phyloP scores from a whole-genome alignment of 2,888 invertebrate species.

The Dinocampus coccinellae region DNA sequence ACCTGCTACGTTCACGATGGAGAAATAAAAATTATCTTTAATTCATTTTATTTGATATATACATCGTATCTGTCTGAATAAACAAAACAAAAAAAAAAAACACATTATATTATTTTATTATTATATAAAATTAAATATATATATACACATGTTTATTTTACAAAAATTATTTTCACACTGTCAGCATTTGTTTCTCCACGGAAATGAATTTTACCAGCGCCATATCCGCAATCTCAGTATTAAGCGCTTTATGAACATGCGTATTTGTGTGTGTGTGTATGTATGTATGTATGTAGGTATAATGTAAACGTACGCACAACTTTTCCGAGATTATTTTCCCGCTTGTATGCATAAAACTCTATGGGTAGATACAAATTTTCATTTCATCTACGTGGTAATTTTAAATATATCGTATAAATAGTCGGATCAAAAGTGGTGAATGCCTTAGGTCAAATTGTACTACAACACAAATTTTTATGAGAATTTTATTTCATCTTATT shows the following conservation, averaged over 20 bases:
- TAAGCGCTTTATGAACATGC: background rate
- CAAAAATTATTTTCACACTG: background rate
- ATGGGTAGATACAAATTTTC: background rate
- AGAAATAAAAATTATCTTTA: background rate
- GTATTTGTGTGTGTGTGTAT: background rate
- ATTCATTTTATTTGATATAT: background rate
- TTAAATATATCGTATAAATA: no score
- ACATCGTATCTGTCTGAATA: no score
- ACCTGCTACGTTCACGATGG: background rate
- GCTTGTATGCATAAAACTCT: background rate
- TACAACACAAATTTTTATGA: background rate
- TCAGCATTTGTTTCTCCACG: background rate
- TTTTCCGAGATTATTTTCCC: background rate
- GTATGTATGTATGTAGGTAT: background rate
- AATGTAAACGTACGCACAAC: background rate
- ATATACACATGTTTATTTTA: background rate
- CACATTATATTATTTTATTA: no score
- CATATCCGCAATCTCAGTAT: conserved; percentile 1
- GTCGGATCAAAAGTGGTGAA: no score
- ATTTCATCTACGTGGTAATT: background rate
- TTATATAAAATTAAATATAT: background rate
- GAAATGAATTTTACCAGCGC: background rate
- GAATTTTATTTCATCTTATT: no score
- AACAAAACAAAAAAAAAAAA: no score
- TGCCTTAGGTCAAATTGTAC: no score